Percentiles rank a stretch among this genome's conserved stretches.
phyloP scores from a whole-genome alignment of 2,797 vertebrate genomes.

The Pseudopleuronectes americanus region DNA sequence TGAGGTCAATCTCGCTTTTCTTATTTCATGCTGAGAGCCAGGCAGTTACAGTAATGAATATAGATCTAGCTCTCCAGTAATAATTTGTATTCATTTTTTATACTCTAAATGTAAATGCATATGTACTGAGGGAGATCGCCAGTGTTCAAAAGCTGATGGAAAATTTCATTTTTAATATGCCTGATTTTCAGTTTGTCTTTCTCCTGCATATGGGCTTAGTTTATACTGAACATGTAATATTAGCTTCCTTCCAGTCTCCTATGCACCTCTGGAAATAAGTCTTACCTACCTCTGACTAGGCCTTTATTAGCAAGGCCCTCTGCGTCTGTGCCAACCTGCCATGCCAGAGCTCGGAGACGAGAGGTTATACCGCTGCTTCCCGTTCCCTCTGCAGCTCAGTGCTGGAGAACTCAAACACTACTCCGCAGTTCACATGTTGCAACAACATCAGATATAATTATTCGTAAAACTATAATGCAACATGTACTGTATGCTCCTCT shows the following conservation, averaged over 20 bases:
- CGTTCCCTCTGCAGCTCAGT: conserved; percentile 31
- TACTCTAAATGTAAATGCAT: conserved; percentile 52
- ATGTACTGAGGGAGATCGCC: conserved; percentile 24
- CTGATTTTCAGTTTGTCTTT: conserved; percentile 48
- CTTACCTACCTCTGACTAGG: conserved; percentile 46
- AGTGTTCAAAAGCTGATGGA: conserved; percentile 35
- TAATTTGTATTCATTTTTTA: conserved; percentile 36
- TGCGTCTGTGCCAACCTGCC: conserved; percentile 49
- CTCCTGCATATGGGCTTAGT: conserved; percentile 24
- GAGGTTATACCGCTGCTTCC: conserved; percentile 38
- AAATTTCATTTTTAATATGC: conserved; percentile 55
- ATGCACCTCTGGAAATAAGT: conserved; percentile 55
- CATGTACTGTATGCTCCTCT: background rate
- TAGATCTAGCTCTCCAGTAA: conserved; percentile 16
- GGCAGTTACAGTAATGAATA: background rate
- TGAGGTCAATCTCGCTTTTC: background rate
- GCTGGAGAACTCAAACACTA: conserved; percentile 14
- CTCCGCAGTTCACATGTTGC: conserved; percentile 12
- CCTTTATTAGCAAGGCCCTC: conserved; percentile 48
- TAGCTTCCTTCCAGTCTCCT: conserved; percentile 60
- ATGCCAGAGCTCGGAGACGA: conserved; percentile 32
- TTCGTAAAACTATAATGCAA: background rate
- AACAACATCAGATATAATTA: conserved; percentile 34
- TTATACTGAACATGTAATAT: conserved; percentile 59
- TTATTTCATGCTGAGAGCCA: background rate